A percentile compares a stretch with the other conserved stretches of the same genome.
These are phyloP conservation scores for Drosophila pachea DNA, from an alignment of 1,140 invertebrate genomes.

Conservation along the genomic window DNA sequence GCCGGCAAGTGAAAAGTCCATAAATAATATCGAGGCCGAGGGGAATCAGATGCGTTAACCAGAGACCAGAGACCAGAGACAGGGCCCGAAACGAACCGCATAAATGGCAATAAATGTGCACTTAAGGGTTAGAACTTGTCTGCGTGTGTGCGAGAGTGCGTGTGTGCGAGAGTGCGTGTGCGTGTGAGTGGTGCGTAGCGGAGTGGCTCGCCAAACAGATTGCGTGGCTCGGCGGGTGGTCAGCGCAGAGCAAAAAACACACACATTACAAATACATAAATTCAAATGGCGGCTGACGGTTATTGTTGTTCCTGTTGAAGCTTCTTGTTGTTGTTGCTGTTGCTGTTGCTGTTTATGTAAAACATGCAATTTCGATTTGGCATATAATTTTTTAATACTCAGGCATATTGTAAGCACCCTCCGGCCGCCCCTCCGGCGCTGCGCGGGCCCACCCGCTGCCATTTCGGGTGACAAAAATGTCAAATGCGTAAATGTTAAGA, in stretches of 20 bases:
- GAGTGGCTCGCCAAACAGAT: conserved; percentile 52
- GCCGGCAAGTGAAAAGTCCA: conserved; percentile 45
- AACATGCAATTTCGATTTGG: conserved; percentile 77
- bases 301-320: conserved; percentile 30
- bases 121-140: conserved; percentile 66
- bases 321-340: too few species aligned
- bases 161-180: conserved; percentile 2
- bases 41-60: conserved; percentile 61
- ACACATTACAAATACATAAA: conserved; percentile 62
- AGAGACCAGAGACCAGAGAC: too few species aligned
- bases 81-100: conserved; percentile 62
- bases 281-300: conserved; percentile 39
- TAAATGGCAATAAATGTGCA: conserved; percentile 73
- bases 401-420: background rate
- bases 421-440: background rate
- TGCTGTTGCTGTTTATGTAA: conserved; percentile 66
- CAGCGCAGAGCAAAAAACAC: conserved; percentile 38
- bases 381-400: conserved; percentile 75
- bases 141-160: conserved; percentile 8
- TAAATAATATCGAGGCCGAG: conserved; percentile 54
- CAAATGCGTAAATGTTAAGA: conserved; percentile 62
- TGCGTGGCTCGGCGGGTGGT: conserved; percentile 58
- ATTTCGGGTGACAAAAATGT: conserved; percentile 74
- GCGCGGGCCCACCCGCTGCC: conserved; percentile 56
- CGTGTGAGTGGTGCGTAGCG: conserved; percentile 8